Evolutionary conservation across 2,888 invertebrate species (phyloP).

Genomic region (Muscina levida): DNA sequence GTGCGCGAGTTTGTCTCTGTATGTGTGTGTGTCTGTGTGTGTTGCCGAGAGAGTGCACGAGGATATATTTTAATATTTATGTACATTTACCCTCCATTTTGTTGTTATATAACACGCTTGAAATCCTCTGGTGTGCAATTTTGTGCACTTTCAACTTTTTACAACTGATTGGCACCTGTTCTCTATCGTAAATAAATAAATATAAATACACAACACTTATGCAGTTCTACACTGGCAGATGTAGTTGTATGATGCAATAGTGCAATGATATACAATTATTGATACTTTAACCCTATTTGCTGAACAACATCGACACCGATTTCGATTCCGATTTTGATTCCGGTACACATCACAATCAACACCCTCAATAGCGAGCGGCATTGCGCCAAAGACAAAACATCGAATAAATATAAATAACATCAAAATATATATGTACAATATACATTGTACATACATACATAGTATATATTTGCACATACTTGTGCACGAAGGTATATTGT

Average conservation of each 20-base stretch:
- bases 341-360: conserved; percentile 45
- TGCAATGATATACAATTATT: conserved; percentile 48
- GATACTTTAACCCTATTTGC: conserved; percentile 36
- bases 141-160: conserved; percentile 25
- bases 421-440: background rate
- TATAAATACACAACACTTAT: conserved; percentile 26
- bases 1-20: background rate
- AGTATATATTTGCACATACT: too few species aligned
- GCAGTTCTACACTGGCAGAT: background rate
- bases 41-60: background rate
- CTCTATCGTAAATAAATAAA: conserved; percentile 29
- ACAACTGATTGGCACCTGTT: conserved; percentile 52
- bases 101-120: conserved; percentile 33
- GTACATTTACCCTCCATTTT: background rate
- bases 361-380: conserved; percentile 6
- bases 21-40: background rate
- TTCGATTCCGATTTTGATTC: conserved; percentile 4
- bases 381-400: too few species aligned
- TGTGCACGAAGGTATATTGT: too few species aligned
- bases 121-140: conserved; percentile 32
- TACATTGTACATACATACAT: background rate
- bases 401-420: background rate
- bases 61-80: background rate
- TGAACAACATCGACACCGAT: background rate
- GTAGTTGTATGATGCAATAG: conserved; percentile 9